Evolutionary conservation across 2,888 invertebrate species (phyloP).

Genomic region (Abrostola triplasia): DNA sequence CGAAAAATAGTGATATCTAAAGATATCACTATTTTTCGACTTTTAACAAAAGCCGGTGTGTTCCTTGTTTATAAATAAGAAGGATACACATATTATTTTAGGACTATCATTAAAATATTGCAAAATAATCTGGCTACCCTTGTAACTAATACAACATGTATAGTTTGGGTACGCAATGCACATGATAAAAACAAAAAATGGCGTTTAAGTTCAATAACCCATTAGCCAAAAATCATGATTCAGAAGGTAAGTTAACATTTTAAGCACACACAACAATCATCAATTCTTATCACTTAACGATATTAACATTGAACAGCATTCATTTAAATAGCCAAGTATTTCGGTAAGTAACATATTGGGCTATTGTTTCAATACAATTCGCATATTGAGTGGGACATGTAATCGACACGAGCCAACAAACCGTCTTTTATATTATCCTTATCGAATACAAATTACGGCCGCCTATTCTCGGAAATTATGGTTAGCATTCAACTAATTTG

Average conservation of each 20-base stretch:
- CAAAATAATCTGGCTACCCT: no score
- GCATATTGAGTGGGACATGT: slow-evolving; percentile 48
- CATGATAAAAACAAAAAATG: no score
- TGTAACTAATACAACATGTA: no score
- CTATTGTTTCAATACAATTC: slow-evolving; percentile 46
- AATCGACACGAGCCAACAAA: slow-evolving; percentile 49
- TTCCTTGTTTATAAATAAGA: no score
- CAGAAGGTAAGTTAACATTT: slow-evolving; percentile 15
- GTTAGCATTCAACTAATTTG: slow-evolving; percentile 32
- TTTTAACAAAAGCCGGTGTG: no score
- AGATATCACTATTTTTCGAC: no score
- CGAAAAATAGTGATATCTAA: no score
- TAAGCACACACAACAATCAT: slow-evolving; percentile 13
- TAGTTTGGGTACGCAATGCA: no score
- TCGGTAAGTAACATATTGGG: slow-evolving; percentile 46
- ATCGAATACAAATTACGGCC: slow-evolving; percentile 44
- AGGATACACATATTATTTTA: no score
- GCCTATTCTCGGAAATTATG: slow-evolving; percentile 39
- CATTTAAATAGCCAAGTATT: slow-evolving; percentile 41
- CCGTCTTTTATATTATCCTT: slow-evolving; percentile 32
- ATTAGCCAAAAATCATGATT: slow-evolving; percentile 9
- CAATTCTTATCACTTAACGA: slow-evolving; percentile 22
- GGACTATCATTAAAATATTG: no score
- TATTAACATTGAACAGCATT: slow-evolving; percentile 35
- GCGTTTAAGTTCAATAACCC: neutral